These are phyloP conservation scores for Lithobates sylvaticus DNA, from an alignment of 2,797 vertebrate genomes.

Conservation along the genomic window DNA sequence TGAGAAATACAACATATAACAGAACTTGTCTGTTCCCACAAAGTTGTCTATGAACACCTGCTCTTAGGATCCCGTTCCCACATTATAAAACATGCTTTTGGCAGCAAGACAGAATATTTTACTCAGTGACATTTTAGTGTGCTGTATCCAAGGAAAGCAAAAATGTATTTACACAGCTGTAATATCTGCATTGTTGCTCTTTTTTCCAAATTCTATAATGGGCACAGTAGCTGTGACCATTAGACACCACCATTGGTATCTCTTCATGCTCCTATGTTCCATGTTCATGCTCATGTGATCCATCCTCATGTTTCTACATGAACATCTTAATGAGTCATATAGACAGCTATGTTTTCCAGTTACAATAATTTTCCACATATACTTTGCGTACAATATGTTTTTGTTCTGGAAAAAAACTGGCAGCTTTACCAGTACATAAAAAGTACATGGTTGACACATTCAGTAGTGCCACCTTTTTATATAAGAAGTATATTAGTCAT, in stretches of 20 bases:
- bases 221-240: constrained; percentile 25
- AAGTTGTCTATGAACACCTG: constrained; percentile 26
- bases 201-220: background rate
- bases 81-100: constrained; percentile 35
- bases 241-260: background rate
- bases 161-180: constrained; percentile 50
- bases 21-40: constrained; percentile 1
- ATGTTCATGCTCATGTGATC: no score
- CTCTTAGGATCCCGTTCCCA: constrained; percentile 26
- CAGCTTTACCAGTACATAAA: background rate
- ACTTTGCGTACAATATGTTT: background rate
- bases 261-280: background rate
- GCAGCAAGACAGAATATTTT: constrained; percentile 22
- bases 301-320: background rate
- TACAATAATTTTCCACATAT: constrained; percentile 2
- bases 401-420: background rate
- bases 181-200: constrained; percentile 12
- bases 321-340: background rate
- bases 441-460: background rate
- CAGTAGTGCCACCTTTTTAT: background rate
- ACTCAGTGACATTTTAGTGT: constrained; percentile 13
- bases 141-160: constrained; percentile 17
- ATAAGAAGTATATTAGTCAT: no score
- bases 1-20: constrained; percentile 11
- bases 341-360: background rate